Evolutionary conservation across 2,113 vertebrate species (phyloP), one percentile per base, ranked within the genome.

Genomic region (Onychostoma macrolepis): DNA sequence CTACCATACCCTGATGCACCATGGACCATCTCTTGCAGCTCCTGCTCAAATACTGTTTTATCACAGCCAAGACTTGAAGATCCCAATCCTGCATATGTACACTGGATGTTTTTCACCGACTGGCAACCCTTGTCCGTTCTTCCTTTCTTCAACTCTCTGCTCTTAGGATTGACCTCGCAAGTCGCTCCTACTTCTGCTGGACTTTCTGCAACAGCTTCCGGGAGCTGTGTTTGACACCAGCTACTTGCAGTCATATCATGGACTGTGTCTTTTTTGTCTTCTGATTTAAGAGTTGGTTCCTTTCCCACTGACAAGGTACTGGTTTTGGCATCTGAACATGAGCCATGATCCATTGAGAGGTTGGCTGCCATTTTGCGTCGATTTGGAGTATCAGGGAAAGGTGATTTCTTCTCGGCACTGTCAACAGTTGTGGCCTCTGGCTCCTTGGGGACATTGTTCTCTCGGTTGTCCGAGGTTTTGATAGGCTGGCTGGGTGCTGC

Each of bases 201-300:
- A 85, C 86, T 93, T 82, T 94, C 95, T 76, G 95, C 95, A 85
- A 96, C 93, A 12, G 92, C 93, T 85, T 96, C 95, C 58, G 94
- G 94, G 83, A 96, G 85, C 87, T 96, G 95, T 45, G 95, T 95
- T 91, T 95, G 94, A 92, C 95, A 95, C 95, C 95, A 95, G 90
- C 93, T 95, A 61, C 89, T 85, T 0, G 93, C 90, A 38, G 86
- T 74, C 13, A 74, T 67, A 65, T 89, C 90, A 41, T 85, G 87
- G 63, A 84, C 63, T n/a, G 48, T 13, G 7, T 92, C 93, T 87
- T 89, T 92, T 11, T 85, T 93, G 61, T 91, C 89, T 76, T 88
- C 80, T 21, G 74, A 89, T 78, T 90, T 91, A 10, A 71, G 67
- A 30, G 83, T 19, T 8, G 88, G 79, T 58, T 90, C 92, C 41